A percentile compares a stretch with the other conserved stretches of the same genome.
Evolutionary conservation across 37 sponge, comb jelly and placozoan species (phyloP).

Genomic region (Cladorhizidae sp.): DNA sequence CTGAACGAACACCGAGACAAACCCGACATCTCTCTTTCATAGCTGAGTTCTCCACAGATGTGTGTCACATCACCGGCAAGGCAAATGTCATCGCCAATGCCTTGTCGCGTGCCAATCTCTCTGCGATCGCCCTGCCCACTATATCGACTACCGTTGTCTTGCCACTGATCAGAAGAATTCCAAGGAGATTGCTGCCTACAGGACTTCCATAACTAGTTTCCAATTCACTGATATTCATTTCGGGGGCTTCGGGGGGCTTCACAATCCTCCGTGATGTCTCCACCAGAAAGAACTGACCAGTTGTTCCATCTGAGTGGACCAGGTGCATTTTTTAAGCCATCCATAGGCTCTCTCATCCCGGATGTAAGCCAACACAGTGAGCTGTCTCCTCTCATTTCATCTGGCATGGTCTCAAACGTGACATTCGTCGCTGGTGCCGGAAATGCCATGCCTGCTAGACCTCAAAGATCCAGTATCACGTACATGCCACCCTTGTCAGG

Average conservation of each 20-base stretch:
- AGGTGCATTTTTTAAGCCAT: neutral
- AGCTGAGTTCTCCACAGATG: neutral
- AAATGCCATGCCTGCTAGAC: too few relatives aligned
- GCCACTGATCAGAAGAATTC: neutral
- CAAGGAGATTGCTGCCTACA: neutral
- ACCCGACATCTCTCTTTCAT: slow-evolving; percentile 7
- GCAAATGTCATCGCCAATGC: neutral
- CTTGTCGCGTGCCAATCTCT: neutral
- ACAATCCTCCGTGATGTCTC: neutral
- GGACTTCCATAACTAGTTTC: neutral
- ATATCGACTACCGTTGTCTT: neutral
- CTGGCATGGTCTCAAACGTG: slow-evolving; percentile 6
- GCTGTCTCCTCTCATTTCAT: neutral
- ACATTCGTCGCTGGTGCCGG: neutral
- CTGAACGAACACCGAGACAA: neutral
- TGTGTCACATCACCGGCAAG: neutral
- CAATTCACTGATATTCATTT: neutral
- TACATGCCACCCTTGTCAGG: too few relatives aligned
- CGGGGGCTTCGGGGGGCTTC: too few relatives aligned
- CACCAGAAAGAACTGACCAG: neutral
- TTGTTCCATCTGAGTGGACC: neutral
- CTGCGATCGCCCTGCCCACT: neutral
- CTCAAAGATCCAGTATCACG: too few relatives aligned
- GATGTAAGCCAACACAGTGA: neutral
- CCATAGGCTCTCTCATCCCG: neutral